Evolutionary conservation across 2,113 vertebrate species (phyloP), one percentile per base, ranked within the genome.

Genomic region (Pseudorectes ferrugineus): DNA sequence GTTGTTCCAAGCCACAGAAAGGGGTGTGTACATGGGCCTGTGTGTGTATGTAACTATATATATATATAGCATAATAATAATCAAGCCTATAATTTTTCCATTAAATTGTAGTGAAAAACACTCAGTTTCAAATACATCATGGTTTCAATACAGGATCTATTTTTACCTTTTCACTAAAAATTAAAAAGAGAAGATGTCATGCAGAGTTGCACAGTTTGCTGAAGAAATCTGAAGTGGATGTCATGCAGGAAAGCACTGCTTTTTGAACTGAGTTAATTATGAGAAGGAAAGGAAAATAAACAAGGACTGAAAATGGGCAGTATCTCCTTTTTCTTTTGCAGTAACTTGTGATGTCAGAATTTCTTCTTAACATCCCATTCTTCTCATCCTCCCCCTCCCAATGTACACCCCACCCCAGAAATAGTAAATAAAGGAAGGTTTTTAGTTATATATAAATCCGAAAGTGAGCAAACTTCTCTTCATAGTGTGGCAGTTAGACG

Each of bases 1-100:
- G 38, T 97, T 96, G 89, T 93, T 97, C 93, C 91, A 95, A 96
- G 93, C 93, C 97, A 95, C 95, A 97, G 95, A 91, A 76, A 72
- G 93, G 74, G 55, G 33, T 66, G 92, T 95, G 93, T 92, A 86
- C 33, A 1, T 55, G 28, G 33, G 35, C 79, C 63, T 91, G 70
- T 87, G 88, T 80, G 43, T 54, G 40, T 54, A 82, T 91, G 74
- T 82, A 96, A 92, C 82, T 87, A 83, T 95, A 96, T 92, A 95
- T 83, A 72, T 88, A 95, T 84, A 45, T 40, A 85, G 67, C 76
- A 92, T 95, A 87, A 85, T 91, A 92, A 80, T 80, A 40, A 92
- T 86, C 12, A 89, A 92, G 73, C 36, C 72, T 94, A 63, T 94
- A 82, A 29, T 96, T 97, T 95, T 93, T 75, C 45, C 85, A 91